Evolutionary conservation across 2,888 invertebrate genomes (phyloP).

Genomic region (Thysanoteuthis rhombus): DNA sequence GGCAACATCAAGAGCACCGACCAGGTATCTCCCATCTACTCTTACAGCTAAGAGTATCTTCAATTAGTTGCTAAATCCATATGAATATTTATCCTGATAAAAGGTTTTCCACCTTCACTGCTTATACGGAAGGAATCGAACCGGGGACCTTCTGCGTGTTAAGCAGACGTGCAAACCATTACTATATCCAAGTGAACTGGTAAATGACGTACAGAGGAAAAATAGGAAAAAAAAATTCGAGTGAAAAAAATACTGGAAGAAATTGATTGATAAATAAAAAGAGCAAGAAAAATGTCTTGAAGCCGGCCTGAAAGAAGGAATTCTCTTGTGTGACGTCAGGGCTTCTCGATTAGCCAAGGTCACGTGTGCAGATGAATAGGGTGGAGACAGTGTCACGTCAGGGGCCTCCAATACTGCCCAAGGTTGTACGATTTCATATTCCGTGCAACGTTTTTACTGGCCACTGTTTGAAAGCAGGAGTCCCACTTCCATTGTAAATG

Average conservation of each 20-base stretch:
- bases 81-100: too few relatives aligned
- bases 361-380: background rate
- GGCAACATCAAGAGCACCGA: too few relatives aligned
- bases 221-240: background rate
- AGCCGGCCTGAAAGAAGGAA: background rate
- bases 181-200: too few relatives aligned
- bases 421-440: background rate
- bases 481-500: background rate
- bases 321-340: background rate
- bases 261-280: background rate
- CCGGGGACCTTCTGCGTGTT: too few relatives aligned
- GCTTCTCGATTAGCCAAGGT: background rate
- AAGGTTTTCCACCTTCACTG: too few relatives aligned
- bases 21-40: too few relatives aligned
- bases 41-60: too few relatives aligned
- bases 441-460: background rate
- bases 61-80: too few relatives aligned
- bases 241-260: too few relatives aligned
- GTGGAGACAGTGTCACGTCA: conserved; percentile 12
- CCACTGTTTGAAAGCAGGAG: background rate
- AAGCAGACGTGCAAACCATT: too few relatives aligned
- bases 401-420: background rate
- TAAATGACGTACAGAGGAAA: background rate
- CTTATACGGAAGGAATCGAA: too few relatives aligned
- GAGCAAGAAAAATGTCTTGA: background rate